phyloP scores from a whole-genome alignment of 2,888 invertebrate species.

The Pollenia angustigena region DNA sequence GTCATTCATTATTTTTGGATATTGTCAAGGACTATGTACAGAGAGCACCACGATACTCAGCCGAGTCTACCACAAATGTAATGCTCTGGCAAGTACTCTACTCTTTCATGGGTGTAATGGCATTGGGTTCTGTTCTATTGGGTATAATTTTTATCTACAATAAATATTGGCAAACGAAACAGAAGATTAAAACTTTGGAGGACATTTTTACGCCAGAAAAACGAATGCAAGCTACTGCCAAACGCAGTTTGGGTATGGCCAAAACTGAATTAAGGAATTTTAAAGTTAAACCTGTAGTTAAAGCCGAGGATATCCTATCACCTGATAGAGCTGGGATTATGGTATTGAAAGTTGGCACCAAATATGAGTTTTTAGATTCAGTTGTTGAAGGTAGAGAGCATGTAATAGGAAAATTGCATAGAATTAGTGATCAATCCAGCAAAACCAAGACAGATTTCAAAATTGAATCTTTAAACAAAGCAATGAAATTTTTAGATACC shows the following conservation, averaged over 20 bases:
- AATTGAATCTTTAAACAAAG: conserved; percentile 69
- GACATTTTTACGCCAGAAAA: conserved; percentile 59
- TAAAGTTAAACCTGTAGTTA: conserved; percentile 59
- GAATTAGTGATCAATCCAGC: conserved; percentile 54
- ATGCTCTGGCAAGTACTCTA: conserved; percentile 75
- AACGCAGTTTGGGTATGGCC: conserved; percentile 67
- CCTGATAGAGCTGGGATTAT: conserved; percentile 63
- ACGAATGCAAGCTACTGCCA: conserved; percentile 61
- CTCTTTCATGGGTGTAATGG: conserved; percentile 69
- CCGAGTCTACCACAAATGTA: conserved; percentile 71
- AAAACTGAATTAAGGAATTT: conserved; percentile 70
- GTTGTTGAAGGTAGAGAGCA: conserved; percentile 48
- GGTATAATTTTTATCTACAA: conserved; percentile 60
- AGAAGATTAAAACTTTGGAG: conserved; percentile 16
- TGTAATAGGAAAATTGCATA: conserved; percentile 65
- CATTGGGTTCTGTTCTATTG: conserved; percentile 53
- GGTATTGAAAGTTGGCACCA: conserved; percentile 66
- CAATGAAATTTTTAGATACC: conserved; percentile 69
- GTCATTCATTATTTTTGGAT: conserved; percentile 75
- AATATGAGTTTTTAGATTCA: conserved; percentile 62
- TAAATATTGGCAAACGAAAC: conserved; percentile 42
- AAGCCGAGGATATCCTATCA: conserved; percentile 68
- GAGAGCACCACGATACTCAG: conserved; percentile 75
- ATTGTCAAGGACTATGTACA: conserved; percentile 75
- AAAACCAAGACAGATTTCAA: conserved; percentile 65